These are phyloP conservation scores for Biston stratarius DNA, from an alignment of 2,888 invertebrate species.

Conservation along the genomic window DNA sequence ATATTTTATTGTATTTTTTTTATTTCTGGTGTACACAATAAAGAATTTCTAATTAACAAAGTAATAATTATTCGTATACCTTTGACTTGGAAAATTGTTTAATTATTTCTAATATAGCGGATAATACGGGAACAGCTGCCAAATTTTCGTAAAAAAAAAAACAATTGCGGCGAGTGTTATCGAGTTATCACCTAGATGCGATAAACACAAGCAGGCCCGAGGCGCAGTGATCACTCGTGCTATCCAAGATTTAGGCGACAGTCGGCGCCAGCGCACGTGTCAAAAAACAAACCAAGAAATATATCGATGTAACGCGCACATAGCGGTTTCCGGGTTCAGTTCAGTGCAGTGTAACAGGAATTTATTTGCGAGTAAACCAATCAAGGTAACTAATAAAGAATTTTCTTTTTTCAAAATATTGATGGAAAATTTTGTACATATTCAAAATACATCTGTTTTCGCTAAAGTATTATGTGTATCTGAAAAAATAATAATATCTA, in stretches of 20 bases:
- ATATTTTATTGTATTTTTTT: too few relatives aligned
- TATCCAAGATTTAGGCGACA: slow-evolving; percentile 52
- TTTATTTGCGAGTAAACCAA: neutral
- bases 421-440: neutral
- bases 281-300: slow-evolving; percentile 29
- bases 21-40: too few relatives aligned
- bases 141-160: neutral
- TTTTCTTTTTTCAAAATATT: neutral
- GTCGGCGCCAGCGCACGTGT: slow-evolving; percentile 52
- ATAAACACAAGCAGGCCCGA: slow-evolving; percentile 17
- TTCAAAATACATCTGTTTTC: too few relatives aligned
- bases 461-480: too few relatives aligned
- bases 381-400: slow-evolving; percentile 9
- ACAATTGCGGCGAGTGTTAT: slow-evolving; percentile 1
- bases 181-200: slow-evolving; percentile 16
- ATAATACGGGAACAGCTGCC: neutral
- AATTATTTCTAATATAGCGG: neutral
- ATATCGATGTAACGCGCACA: slow-evolving; percentile 5
- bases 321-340: slow-evolving; percentile 18
- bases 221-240: slow-evolving; percentile 22
- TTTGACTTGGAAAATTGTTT: too few relatives aligned
- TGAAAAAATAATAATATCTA: too few relatives aligned
- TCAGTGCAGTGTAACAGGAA: slow-evolving; percentile 15
- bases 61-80: too few relatives aligned
- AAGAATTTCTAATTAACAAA: too few relatives aligned